Percentiles rank a stretch among this genome's conserved stretches.
phyloP scores from a whole-genome alignment of 2,888 invertebrate species.

The Griposia aprilina region DNA sequence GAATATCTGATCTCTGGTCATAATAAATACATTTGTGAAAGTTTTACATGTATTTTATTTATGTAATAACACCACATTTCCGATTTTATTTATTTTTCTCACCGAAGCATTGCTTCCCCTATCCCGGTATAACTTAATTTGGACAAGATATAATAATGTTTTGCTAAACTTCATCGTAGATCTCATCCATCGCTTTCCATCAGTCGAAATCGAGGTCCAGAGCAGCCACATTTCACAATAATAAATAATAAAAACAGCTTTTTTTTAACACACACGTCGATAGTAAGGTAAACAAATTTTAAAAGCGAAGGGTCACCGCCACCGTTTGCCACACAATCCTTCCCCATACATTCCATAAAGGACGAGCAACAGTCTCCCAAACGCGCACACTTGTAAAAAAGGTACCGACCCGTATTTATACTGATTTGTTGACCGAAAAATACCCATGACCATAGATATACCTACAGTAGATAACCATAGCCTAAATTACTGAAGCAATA shows the following conservation, averaged over 20 bases:
- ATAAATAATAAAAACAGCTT: background rate
- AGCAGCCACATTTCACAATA: too few relatives aligned
- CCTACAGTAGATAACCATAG: background rate
- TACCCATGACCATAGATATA: background rate
- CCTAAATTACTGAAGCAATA: background rate
- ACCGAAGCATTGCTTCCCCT: background rate
- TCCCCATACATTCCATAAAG: too few relatives aligned
- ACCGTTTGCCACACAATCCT: background rate
- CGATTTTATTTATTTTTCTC: background rate
- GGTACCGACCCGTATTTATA: background rate
- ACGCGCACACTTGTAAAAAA: background rate
- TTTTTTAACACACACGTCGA: background rate
- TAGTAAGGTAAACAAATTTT: background rate
- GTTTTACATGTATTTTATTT: too few relatives aligned
- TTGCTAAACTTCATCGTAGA: background rate
- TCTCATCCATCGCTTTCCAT: too few relatives aligned
- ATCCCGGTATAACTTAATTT: background rate
- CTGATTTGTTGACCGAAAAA: background rate
- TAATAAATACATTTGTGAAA: too few relatives aligned
- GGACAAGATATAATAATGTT: background rate
- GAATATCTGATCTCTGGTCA: too few relatives aligned
- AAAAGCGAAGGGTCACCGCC: background rate
- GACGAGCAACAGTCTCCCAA: background rate
- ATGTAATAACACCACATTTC: too few relatives aligned
- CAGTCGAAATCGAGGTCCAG: too few relatives aligned